Conservation (phyloP, 1,140 invertebrate species). For the Xylocopa sonorina region DNA sequence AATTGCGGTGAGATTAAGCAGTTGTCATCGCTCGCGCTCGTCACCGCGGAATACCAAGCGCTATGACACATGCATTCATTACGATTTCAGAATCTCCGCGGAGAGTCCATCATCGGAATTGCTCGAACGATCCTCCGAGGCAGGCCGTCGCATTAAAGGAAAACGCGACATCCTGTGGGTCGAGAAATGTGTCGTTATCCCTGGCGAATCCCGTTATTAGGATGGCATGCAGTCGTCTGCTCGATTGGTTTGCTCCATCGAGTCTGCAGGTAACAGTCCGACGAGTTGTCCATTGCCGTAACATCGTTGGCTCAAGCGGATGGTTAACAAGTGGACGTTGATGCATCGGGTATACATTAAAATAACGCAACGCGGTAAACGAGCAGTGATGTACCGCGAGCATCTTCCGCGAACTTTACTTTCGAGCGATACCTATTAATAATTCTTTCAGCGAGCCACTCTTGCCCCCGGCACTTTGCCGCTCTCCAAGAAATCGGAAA, state of each 20-base stretch:
- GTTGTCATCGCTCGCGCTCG: no score
- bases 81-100: no score
- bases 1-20: no score
- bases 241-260: constrained; percentile 53
- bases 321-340: constrained; percentile 55
- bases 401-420: constrained; percentile 30
- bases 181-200: constrained; percentile 66
- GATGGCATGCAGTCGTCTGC: constrained; percentile 66
- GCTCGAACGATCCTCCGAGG: no score
- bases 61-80: no score
- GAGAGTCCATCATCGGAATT: no score
- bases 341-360: constrained; percentile 66
- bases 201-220: constrained; percentile 70
- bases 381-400: not conserved
- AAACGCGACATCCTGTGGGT: constrained; percentile 47
- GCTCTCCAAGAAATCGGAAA: constrained; percentile 31
- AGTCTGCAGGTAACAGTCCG: constrained; percentile 3
- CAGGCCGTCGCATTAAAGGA: not conserved
- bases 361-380: constrained; percentile 34
- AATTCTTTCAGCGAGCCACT: constrained; percentile 33
- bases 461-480: constrained; percentile 41
- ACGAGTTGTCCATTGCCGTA: constrained; percentile 42
- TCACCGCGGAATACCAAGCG: no score
- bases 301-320: constrained; percentile 47
- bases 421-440: constrained; percentile 21